Evolutionary conservation across 2,888 invertebrate species (phyloP).

Genomic region (Nymphalis polychloros): DNA sequence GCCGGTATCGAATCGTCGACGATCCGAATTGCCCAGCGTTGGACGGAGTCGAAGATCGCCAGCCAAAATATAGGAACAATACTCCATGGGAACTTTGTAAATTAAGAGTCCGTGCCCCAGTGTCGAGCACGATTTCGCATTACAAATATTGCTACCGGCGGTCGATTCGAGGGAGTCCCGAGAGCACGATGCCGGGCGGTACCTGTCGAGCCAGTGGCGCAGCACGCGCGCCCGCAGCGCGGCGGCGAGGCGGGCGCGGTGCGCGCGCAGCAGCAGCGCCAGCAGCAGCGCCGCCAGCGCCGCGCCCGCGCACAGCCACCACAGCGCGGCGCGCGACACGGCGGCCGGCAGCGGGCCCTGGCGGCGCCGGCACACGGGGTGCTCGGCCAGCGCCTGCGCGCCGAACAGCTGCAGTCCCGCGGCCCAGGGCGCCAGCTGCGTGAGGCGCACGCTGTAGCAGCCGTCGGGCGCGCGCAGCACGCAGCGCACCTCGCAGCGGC

Average conservation of each 20-base stretch:
- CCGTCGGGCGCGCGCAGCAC: conserved; percentile 25
- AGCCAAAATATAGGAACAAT: too few species aligned
- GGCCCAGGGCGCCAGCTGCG: conserved; percentile 53
- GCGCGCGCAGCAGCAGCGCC: conserved; percentile 23
- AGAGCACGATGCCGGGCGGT: not conserved
- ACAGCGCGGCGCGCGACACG: not conserved
- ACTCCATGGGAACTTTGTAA: too few species aligned
- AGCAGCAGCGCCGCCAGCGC: conserved; percentile 6
- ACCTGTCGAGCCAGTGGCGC: conserved; percentile 30
- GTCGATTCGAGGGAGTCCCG: too few species aligned
- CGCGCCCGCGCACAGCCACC: conserved; percentile 6
- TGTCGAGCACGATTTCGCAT: too few species aligned
- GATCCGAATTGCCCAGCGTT: too few species aligned
- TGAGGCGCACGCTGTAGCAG: conserved; percentile 39
- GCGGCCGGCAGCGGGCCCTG: conserved; percentile 2
- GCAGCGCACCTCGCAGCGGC: conserved; percentile 7
- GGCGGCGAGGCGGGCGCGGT: not conserved
- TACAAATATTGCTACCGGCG: too few species aligned
- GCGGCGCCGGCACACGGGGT: not conserved
- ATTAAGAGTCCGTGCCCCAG: too few species aligned
- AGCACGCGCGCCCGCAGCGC: conserved; percentile 31
- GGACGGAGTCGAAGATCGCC: too few species aligned
- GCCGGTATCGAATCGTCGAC: too few species aligned
- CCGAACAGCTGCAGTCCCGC: conserved; percentile 35
- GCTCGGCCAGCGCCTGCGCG: not conserved